phyloP scores from a whole-genome alignment of 2,888 invertebrate species.

The Alcis repandata region DNA sequence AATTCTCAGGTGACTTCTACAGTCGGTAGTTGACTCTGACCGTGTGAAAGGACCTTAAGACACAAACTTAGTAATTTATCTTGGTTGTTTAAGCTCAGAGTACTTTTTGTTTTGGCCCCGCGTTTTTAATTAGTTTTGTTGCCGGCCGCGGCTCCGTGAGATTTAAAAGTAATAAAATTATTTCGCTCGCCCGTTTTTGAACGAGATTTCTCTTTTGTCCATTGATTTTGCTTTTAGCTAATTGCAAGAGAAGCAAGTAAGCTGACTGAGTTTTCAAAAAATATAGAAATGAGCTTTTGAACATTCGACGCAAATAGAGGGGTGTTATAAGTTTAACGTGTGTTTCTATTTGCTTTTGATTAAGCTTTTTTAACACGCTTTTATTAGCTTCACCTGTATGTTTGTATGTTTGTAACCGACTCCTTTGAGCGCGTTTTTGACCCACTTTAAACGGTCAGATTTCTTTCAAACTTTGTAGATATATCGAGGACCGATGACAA shows the following conservation, averaged over 20 bases:
- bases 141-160: constrained; percentile 57
- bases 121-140: constrained; percentile 78
- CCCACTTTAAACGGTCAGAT: too few relatives aligned
- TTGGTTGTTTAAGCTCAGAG: constrained; percentile 67
- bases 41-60: constrained; percentile 49
- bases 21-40: neutral
- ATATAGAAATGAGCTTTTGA: too few relatives aligned
- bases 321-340: too few relatives aligned
- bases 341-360: too few relatives aligned
- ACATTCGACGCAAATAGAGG: neutral
- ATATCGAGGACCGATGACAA: too few relatives aligned
- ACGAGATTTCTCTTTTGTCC: constrained; percentile 26
- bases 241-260: constrained; percentile 2
- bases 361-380: too few relatives aligned
- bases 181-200: constrained; percentile 40
- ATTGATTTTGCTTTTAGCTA: constrained; percentile 1
- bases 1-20: neutral
- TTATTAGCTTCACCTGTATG: too few relatives aligned
- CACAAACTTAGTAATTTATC: constrained; percentile 77
- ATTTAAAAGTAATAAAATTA: constrained; percentile 70
- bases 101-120: constrained; percentile 66
- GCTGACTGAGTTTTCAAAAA: too few relatives aligned
- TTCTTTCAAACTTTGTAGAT: too few relatives aligned
- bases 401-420: too few relatives aligned
- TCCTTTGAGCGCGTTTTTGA: too few relatives aligned